A percentile compares a stretch with the other conserved stretches of the same genome.
phyloP scores from a whole-genome alignment of 2,113 vertebrate species.

The Strix aluco region DNA sequence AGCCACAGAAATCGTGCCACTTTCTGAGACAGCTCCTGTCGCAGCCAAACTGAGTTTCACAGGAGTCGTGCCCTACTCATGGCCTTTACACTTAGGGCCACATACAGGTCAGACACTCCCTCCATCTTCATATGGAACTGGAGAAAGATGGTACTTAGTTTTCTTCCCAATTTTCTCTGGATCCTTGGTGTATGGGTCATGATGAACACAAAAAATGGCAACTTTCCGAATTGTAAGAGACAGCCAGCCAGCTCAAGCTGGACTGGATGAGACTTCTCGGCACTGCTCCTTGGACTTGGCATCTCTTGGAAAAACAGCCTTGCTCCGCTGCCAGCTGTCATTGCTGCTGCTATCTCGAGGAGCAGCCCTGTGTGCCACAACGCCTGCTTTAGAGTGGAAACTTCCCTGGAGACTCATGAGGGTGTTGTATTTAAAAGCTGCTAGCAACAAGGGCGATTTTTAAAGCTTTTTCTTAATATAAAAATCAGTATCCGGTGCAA shows the following conservation, averaged over 20 bases:
- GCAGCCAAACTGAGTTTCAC: neutral
- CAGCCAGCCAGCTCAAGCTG: neutral
- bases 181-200: neutral
- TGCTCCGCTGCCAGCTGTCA: neutral
- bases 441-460: neutral
- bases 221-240: neutral
- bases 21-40: neutral
- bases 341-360: neutral
- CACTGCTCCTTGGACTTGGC: neutral
- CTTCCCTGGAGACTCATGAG: neutral
- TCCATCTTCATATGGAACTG: neutral
- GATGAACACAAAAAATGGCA: neutral
- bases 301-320: neutral
- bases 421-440: neutral
- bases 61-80: neutral
- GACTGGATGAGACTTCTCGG: neutral
- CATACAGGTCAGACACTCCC: neutral
- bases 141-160: neutral
- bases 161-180: neutral
- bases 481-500: fast-evolving
- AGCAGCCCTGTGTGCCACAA: neutral
- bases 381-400: neutral
- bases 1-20: neutral
- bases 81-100: neutral
- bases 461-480: neutral